Base-by-base conservation (phyloP, 1,140 invertebrate genomes). In the Macrocentrus cingulum region DNA sequence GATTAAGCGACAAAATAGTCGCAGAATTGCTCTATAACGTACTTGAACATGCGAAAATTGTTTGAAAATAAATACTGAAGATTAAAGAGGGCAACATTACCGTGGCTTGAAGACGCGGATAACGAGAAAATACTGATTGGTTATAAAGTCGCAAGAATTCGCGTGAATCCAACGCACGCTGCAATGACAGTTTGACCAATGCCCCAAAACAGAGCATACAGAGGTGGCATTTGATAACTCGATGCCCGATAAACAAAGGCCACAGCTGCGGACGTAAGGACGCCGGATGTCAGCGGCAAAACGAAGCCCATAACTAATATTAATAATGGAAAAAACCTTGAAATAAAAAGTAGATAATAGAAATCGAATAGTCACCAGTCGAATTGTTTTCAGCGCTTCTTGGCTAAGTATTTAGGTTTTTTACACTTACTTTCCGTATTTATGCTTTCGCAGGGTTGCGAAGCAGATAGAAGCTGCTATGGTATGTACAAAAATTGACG, bases 181-280 rank as follows among this genome's bases (percentile, higher is more conserved):
- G 91, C 89, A 32, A 94, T 74, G 46, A 93, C 81, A n/a, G 94
- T 97, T 77, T 97, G 94, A 59, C 93, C 94, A 36, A 94, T 87
- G 46, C 95, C 95, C 91, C 93, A 97, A 49, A 96, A 84, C 68
- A 95, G 84, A 23, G 94, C 93, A 81, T 96, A 93, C 48, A 94
- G 84, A 16, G 92, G 90, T 54, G 87, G 85, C 93, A 97, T 94
- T 69, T 87, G 85, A 75, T 95, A 84, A 70, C 87, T 88, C 20
- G 94, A 91, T 56, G 92, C 91, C 65, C 90, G 83, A 76, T 96
- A 97, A 36, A 97, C 93, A 73, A 94, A 95, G 32, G 94, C 92
- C 34, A 97, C 88, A n/a, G 90, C 91, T 18, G 94, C 94, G 83
- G 92, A 95, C 70, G 90, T 95, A 2, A 95, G 84, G 16, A 92